phyloP scores from a whole-genome alignment of 2,888 invertebrate genomes.

The Epiperipatus broadwayi region DNA sequence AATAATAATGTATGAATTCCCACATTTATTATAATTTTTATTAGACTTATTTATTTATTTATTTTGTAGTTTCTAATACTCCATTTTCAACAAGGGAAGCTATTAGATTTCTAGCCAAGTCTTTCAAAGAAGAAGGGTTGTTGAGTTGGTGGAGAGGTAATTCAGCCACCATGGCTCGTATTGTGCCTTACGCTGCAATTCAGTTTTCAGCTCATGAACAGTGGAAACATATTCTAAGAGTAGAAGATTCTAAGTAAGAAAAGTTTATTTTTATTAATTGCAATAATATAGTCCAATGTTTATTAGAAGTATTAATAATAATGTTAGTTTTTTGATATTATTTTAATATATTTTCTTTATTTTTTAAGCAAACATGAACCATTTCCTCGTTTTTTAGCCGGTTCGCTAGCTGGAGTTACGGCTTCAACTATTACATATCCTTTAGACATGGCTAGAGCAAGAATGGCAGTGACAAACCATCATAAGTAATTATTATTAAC shows the following conservation, averaged over 20 bases:
- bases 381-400: constrained; percentile 54
- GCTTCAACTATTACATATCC: constrained; percentile 90
- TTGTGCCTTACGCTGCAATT: constrained; percentile 88
- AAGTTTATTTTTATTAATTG: too few relatives aligned
- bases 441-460: constrained; percentile 79
- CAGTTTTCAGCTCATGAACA: constrained; percentile 97
- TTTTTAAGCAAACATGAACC: constrained; percentile 27
- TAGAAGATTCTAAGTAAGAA: constrained; percentile 33
- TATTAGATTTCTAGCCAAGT: constrained; percentile 32
- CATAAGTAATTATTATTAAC: too few relatives aligned
- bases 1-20: too few relatives aligned
- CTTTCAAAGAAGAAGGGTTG: constrained; percentile 55
- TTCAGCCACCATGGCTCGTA: constrained; percentile 91
- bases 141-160: constrained; percentile 86
- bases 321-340: too few relatives aligned
- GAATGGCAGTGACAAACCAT: constrained; percentile 84
- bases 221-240: constrained; percentile 59
- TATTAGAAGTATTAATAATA: too few relatives aligned
- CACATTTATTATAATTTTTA: too few relatives aligned
- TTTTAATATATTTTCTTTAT: constrained; percentile 16
- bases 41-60: constrained; percentile 7
- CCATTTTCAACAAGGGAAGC: constrained; percentile 32
- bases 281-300: too few relatives aligned
- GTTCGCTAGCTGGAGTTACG: constrained; percentile 83
- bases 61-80: constrained; percentile 24